Evolutionary conservation across 2,113 vertebrate species (phyloP).

Genomic region (Procavia capensis): DNA sequence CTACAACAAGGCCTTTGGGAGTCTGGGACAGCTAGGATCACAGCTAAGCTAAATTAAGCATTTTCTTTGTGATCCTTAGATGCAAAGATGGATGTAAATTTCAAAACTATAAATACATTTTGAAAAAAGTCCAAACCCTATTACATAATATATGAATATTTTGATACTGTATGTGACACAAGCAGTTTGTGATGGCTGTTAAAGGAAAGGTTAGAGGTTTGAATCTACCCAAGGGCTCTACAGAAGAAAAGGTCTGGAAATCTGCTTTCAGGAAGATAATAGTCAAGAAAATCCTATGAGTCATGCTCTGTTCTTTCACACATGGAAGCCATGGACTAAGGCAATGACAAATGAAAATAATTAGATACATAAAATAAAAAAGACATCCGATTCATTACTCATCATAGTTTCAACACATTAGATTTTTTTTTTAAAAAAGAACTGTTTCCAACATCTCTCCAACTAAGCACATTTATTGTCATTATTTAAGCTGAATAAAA

Average conservation of each 20-base stretch:
- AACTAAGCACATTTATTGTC: neutral
- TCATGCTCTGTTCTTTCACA: too few species aligned
- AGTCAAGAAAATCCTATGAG: neutral
- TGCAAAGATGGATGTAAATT: neutral
- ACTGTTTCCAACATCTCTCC: neutral
- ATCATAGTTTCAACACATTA: slow-evolving; percentile 31
- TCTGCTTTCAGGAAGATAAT: neutral
- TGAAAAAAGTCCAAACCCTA: slow-evolving; percentile 67
- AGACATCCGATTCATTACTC: slow-evolving; percentile 60
- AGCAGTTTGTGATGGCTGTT: neutral
- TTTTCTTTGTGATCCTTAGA: slow-evolving; percentile 66
- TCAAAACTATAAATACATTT: slow-evolving; percentile 52
- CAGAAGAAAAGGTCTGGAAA: neutral
- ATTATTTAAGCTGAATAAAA: slow-evolving; percentile 10
- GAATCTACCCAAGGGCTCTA: neutral
- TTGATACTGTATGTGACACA: neutral
- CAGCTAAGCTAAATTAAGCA: slow-evolving; percentile 67
- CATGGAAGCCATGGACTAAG: too few species aligned
- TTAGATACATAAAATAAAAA: too few species aligned
- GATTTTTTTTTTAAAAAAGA: too few species aligned
- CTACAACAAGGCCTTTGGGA: slow-evolving; percentile 59
- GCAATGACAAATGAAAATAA: too few species aligned
- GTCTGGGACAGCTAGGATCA: slow-evolving; percentile 42
- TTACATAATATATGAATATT: slow-evolving; percentile 56
- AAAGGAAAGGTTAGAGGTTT: neutral